phyloP scores from a whole-genome alignment of 1,140 invertebrate species.

The Copidosoma floridanum region DNA sequence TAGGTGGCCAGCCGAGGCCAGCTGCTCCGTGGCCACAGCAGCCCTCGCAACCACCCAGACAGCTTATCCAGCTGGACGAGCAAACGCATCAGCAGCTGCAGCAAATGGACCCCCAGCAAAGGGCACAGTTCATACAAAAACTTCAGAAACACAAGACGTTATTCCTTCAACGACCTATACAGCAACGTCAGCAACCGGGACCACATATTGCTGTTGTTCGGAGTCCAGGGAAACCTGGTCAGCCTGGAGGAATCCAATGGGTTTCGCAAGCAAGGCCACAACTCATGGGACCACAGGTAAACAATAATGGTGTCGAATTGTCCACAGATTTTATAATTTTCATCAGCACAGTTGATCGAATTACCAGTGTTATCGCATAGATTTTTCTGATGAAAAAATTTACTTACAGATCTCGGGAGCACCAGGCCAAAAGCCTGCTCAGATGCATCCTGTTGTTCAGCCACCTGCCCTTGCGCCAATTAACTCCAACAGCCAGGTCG shows the following conservation, averaged over 20 bases:
- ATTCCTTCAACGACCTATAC: constrained; percentile 56
- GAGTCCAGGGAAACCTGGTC: constrained; percentile 55
- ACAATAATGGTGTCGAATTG: not conserved
- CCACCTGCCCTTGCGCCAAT: constrained; percentile 51
- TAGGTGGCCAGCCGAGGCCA: constrained; percentile 49
- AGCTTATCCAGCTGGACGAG: constrained; percentile 74
- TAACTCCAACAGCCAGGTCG: constrained; percentile 50
- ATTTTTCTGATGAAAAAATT: not conserved
- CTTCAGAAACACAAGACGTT: constrained; percentile 69
- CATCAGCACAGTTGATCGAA: too few species aligned
- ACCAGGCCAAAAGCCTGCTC: constrained; percentile 42
- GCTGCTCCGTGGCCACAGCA: constrained; percentile 54
- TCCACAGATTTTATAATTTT: not conserved
- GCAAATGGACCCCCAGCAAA: constrained; percentile 75
- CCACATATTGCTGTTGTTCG: constrained; percentile 57
- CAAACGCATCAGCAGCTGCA: constrained; percentile 81
- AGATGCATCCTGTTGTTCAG: constrained; percentile 50
- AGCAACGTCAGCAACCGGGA: constrained; percentile 56
- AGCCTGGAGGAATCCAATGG: constrained; percentile 52
- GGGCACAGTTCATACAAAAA: constrained; percentile 74
- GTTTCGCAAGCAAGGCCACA: constrained; percentile 55
- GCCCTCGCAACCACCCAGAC: constrained; percentile 56
- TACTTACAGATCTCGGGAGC: constrained; percentile 39
- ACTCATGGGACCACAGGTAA: constrained; percentile 46
- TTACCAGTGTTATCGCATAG: too few species aligned